Evolutionary conservation across 2,888 invertebrate species (phyloP), one percentile per base, ranked within the genome.

Genomic region (Drosophila suboccidentalis): DNA sequence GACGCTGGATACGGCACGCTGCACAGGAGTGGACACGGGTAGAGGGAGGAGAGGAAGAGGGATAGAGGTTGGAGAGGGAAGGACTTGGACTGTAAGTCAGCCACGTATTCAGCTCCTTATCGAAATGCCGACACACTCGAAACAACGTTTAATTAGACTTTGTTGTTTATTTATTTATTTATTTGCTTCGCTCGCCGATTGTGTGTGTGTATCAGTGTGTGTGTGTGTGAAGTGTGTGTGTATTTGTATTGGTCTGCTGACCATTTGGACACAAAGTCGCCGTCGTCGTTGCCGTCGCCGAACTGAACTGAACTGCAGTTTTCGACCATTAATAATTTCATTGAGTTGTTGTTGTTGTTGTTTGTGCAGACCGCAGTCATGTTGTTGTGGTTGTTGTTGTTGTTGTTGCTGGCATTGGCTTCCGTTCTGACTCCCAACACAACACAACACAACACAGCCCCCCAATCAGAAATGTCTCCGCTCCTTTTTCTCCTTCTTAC

Each of bases 71-170:
- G 36, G 6, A 38, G 36, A n/a, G 36, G 36, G 2, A 3, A 38
- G 36, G 34, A 36, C 34, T 38, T 36, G 34, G 34, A 36, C 34
- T 38, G 38, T n/a, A n/a, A 38, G 11, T 38, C n/a, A n/a, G 19
- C 17, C 17, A 43, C 43, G 43, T 43, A 19, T 17, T 15, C 39
- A 10, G 43, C 43, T 44, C n/a, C 44, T 44, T 44, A 44, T 44
- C 44, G 38, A 22, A 53, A 22, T 10, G 54, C 29, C 22, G 41
- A 22, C 72, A 72, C 68, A 71, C 69, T 69, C 73, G 78, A 57
- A 80, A 80, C 82, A 74, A 71, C 87, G 87, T 87, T 85, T 85
- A 85, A 85, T 85, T 85, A 85, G 84, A 85, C 84, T 87, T 85
- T 85, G 74, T 84, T 85, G 80, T 78, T 84, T 84, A 80, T 80